Base-by-base conservation (phyloP, 64 coral and sea anemone species). In the Montipora foliosa region DNA sequence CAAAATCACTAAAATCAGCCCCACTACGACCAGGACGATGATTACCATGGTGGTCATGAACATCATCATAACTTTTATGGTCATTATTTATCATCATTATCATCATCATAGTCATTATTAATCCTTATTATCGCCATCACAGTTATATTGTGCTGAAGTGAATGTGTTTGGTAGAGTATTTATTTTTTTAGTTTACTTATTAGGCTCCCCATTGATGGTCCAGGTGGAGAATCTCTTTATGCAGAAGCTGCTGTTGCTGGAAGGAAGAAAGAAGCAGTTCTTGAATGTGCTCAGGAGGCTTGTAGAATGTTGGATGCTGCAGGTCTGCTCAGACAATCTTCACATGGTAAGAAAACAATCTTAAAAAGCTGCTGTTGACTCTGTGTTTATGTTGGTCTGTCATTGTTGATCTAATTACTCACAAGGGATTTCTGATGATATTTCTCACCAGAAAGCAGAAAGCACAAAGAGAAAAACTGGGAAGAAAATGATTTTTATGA, bases 401-500 rank as follows among this genome's bases (percentile, higher is more conserved):
- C 14, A 16, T 12, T 64, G 61, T 57, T 57, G 53, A 8, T 8
- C 1, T 57, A 8, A 57, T 57, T 57, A 57, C 53, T 57, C 53
- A 57, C 11, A 57, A 57, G 53, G 1, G 53, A 57, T 8, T 11
- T 5, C 2, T 64, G 0, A 10, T 55, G 52, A 14, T 4, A 64
- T 64, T 64, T 64, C 61, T 64, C 93, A 57, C 44, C 64, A 98
- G 98, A 99, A 90, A 99, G 98, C 73, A 96, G 88, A 74, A 99
- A 96, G 64, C 95, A 99, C 17, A 94, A 94, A 85, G 75, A 92
- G 46, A 99, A 96, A 53, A 99, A 99, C 37, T 99, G 95, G 95
- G 98, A 96, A 86, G 95, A 96, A 44, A 96, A 99, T 96, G 98
- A 99, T 88, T 99, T 85, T 58, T 99, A 99, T 93, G 98, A 99